Base-by-base conservation (phyloP, 1,140 invertebrate genomes). In the Dendroctonus ponderosae region DNA sequence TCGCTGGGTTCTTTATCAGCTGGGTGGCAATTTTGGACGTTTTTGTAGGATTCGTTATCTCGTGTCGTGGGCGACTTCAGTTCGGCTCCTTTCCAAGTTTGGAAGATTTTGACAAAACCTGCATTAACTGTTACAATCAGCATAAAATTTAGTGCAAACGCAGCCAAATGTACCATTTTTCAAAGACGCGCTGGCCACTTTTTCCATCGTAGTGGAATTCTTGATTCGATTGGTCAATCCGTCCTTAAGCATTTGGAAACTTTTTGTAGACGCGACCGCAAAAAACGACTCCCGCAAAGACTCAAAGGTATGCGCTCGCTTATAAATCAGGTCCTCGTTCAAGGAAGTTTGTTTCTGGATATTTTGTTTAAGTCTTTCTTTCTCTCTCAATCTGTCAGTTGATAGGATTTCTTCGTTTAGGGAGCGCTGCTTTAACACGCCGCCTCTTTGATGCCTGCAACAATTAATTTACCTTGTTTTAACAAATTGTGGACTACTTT, bases 321-420 rank as follows among this genome's bases (percentile, higher is more conserved):
- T 85, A 74, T 87, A 92, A 48, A 94, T 88, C 42, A 93, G 85
- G 57, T 93, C 91, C 78, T 94, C 92, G 74, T 94, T 94, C 6
- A 94, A 80, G 4, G 91, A 94, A 3, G 91, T 89, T 77, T 94
- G 92, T 75, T 94, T 94, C 77, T 90, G 90, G 65, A 95, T 93
- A 74, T 93, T 91, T 70, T 89, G 87, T 53, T 89, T 84, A n/a
- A 94, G 85, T 39, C 84, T 83, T 76, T 94, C 91, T 72, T 93
- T 93, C 79, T 94, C 92, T 66, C 87, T 80, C 70, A 93, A 77
- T 66, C 93, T 81, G 72, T 94, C 92, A 11, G 85, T 85, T 0
- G 89, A 91, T 87, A 94, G 93, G 5, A 94, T 80, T 75, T 94
- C 92, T 77, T 95, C 93, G 76, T 94, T 94, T 66, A 95, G 83